phyloP scores from a whole-genome alignment of 2,888 invertebrate species.

The Chymomyza caudatula region DNA sequence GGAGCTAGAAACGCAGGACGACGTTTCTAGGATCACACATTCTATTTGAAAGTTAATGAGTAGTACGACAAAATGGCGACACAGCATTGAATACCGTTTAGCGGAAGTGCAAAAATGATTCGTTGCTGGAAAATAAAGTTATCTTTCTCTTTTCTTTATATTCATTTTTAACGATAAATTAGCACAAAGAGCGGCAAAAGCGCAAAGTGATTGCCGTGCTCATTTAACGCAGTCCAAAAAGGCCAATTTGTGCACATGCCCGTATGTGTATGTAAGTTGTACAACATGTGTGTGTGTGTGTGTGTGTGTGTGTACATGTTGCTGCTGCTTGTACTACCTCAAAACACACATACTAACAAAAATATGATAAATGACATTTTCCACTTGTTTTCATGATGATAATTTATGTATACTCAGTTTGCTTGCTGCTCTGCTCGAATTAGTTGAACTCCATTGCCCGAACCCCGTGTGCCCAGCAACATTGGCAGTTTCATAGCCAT shows the following conservation, averaged over 20 bases:
- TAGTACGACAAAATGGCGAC: too few relatives aligned
- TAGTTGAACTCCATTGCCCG: slow-evolving; percentile 41
- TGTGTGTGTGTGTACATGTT: slow-evolving; percentile 30
- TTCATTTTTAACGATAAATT: neutral
- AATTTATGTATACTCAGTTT: slow-evolving; percentile 61
- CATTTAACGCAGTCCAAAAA: slow-evolving; percentile 1
- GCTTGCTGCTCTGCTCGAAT: slow-evolving; percentile 60
- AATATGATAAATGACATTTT: slow-evolving; percentile 73
- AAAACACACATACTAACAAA: slow-evolving; percentile 24
- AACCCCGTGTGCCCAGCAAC: slow-evolving; percentile 2
- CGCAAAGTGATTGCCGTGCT: neutral
- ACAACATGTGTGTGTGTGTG: too few relatives aligned
- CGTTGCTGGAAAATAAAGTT: neutral
- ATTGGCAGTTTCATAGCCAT: neutral
- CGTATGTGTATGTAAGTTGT: neutral
- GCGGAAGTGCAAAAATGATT: too few relatives aligned
- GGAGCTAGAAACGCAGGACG: too few relatives aligned
- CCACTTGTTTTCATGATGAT: slow-evolving; percentile 73
- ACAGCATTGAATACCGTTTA: too few relatives aligned
- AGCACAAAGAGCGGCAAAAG: neutral
- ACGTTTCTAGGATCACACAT: too few relatives aligned
- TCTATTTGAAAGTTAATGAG: too few relatives aligned
- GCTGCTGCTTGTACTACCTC: slow-evolving; percentile 32
- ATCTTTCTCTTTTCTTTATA: neutral
- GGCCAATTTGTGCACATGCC: neutral